phyloP scores from a whole-genome alignment of 1,140 invertebrate species.

The Pachypsylla venusta region DNA sequence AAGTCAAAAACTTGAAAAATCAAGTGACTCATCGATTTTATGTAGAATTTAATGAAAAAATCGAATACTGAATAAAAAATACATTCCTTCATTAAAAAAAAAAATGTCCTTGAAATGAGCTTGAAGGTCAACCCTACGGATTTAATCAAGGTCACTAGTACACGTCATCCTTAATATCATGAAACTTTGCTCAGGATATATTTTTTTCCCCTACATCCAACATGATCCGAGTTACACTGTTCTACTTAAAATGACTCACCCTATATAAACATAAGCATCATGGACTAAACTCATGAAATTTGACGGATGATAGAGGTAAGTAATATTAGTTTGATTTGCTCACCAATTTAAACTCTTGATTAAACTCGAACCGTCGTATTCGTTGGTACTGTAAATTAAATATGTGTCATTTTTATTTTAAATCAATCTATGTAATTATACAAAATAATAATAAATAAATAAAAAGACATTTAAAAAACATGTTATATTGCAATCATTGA shows the following conservation, averaged over 20 bases:
- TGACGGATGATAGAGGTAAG: background rate
- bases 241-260: background rate
- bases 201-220: background rate
- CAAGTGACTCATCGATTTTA: too few relatives aligned
- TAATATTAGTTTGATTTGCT: background rate
- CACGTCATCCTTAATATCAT: background rate
- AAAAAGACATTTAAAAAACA: background rate
- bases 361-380: background rate
- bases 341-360: constrained; percentile 6
- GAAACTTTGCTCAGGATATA: background rate
- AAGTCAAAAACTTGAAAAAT: too few relatives aligned
- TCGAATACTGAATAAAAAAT: too few relatives aligned
- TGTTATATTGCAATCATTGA: background rate
- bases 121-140: too few relatives aligned
- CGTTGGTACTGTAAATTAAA: background rate
- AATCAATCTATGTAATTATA: background rate
- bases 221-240: background rate
- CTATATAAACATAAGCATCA: background rate
- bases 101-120: too few relatives aligned
- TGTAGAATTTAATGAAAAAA: too few relatives aligned
- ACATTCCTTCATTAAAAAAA: too few relatives aligned
- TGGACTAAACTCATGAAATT: background rate
- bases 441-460: background rate
- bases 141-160: background rate
- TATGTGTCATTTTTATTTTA: background rate